phyloP scores from a whole-genome alignment of 2,113 vertebrate genomes.

The Ursus arctos region DNA sequence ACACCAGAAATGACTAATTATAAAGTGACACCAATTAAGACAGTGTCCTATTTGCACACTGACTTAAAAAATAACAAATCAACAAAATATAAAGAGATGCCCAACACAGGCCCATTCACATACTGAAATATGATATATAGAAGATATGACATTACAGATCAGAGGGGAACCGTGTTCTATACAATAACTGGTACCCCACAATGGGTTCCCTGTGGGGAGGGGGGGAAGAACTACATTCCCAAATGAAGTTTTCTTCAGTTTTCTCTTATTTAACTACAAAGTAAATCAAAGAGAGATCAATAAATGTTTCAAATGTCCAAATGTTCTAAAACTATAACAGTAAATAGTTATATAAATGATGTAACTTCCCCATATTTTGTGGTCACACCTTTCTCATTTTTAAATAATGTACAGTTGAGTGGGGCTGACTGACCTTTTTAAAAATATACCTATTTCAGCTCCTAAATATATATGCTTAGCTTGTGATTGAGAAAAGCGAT shows the following conservation, averaged over 20 bases:
- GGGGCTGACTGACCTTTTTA: background rate
- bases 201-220: background rate
- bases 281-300: background rate
- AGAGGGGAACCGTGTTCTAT: background rate
- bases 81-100: background rate
- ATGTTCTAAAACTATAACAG: background rate
- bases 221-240: background rate
- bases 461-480: background rate
- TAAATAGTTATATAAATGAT: background rate
- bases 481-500: background rate
- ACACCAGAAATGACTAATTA: background rate
- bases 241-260: background rate
- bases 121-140: background rate
- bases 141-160: background rate
- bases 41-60: background rate
- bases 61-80: background rate
- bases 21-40: background rate
- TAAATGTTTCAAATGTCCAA: background rate
- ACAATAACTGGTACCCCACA: background rate
- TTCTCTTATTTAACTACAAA: constrained; percentile 46
- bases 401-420: background rate
- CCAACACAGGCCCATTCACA: background rate
- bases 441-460: constrained; percentile 24
- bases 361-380: background rate
- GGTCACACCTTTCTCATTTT: background rate